Conservation (phyloP, 2,113 vertebrate species). For the Perognathus longimembris region DNA sequence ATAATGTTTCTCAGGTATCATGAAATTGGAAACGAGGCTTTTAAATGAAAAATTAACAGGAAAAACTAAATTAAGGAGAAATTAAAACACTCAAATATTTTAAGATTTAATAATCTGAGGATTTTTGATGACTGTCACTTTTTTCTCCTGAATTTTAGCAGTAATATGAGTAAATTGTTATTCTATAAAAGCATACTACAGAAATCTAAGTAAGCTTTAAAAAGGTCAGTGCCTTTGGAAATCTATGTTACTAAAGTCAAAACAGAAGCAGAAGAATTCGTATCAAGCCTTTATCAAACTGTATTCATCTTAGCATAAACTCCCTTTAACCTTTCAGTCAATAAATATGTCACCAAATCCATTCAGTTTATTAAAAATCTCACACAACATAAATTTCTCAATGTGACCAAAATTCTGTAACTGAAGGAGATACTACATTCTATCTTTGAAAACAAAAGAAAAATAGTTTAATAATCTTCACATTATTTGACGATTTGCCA, state of each 20-base stretch:
- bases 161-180: not conserved
- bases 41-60: constrained; percentile 26
- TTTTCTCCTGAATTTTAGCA: not conserved
- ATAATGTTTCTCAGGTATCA: constrained; percentile 1
- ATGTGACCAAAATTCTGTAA: not conserved
- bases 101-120: not conserved
- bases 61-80: not conserved
- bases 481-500: not conserved
- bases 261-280: not conserved
- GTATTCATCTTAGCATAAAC: not conserved
- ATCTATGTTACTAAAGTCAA: not conserved
- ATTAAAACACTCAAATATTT: not conserved
- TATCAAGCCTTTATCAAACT: not conserved
- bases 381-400: not conserved
- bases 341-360: not conserved
- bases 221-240: not conserved
- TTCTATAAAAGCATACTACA: not conserved
- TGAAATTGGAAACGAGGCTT: constrained; percentile 25
- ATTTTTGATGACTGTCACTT: not conserved
- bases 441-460: not conserved
- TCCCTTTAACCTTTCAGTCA: not conserved
- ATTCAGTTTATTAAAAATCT: not conserved
- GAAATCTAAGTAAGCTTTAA: not conserved
- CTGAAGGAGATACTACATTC: not conserved
- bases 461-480: not conserved